Percentiles rank a stretch among this genome's conserved stretches.
These are phyloP conservation scores for Ophion slaviceki DNA, from an alignment of 2,888 invertebrate genomes.

Conservation along the genomic window DNA sequence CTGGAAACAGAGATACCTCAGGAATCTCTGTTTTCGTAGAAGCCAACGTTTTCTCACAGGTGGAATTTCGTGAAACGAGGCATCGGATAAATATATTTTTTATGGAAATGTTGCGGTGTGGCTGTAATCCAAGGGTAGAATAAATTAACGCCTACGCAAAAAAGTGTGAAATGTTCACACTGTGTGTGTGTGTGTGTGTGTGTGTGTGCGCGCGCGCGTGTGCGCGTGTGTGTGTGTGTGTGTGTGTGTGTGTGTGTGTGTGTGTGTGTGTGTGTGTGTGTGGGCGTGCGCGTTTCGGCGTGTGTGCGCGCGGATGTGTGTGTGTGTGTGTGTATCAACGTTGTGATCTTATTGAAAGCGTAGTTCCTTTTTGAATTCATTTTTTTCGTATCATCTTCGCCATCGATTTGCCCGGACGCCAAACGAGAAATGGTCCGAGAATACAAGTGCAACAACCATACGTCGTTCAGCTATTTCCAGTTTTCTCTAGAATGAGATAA, in stretches of 20 bases:
- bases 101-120: slow-evolving; percentile 10
- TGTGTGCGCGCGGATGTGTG: too few relatives aligned
- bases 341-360: not conserved
- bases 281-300: too few relatives aligned
- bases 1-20: too few relatives aligned
- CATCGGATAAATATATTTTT: slow-evolving; percentile 3
- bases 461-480: not conserved
- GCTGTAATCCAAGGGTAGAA: not conserved
- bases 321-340: not conserved
- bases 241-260: too few relatives aligned
- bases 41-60: slow-evolving; percentile 4
- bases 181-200: too few relatives aligned
- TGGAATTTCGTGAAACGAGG: slow-evolving; percentile 5
- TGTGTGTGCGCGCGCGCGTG: too few relatives aligned
- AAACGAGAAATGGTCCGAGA: not conserved
- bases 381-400: not conserved
- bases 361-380: not conserved
- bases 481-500: slow-evolving; percentile 19
- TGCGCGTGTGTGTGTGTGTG: too few relatives aligned
- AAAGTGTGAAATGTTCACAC: not conserved
- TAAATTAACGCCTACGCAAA: slow-evolving; percentile 43
- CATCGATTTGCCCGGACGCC: slow-evolving; percentile 1
- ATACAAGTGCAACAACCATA: slow-evolving; percentile 13
- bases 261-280: too few relatives aligned
- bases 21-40: slow-evolving; percentile 2